These are phyloP conservation scores for Bombus superbus DNA, from an alignment of 1,140 invertebrate species.

Conservation along the genomic window DNA sequence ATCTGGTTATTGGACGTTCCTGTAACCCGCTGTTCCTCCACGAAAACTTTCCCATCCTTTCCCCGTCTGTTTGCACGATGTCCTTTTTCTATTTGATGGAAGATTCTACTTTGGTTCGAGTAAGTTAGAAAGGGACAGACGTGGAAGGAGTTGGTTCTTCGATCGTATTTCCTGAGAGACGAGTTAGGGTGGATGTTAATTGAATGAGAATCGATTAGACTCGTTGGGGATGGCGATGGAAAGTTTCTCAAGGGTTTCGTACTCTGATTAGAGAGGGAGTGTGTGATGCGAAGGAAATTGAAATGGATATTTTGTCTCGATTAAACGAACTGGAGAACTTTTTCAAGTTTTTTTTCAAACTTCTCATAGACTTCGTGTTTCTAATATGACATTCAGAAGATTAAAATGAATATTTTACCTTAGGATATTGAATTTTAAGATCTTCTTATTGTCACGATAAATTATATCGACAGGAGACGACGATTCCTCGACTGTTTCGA, in stretches of 20 bases:
- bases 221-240: neutral
- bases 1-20: slow-evolving; percentile 64
- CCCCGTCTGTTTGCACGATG: neutral
- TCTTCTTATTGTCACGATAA: no score
- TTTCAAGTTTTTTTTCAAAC: no score
- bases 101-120: no score
- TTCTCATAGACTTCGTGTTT: no score
- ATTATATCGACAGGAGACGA: no score
- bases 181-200: slow-evolving; percentile 29
- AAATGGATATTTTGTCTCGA: neutral
- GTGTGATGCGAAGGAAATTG: neutral
- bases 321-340: no score
- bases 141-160: neutral
- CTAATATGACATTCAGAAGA: neutral
- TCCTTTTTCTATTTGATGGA: neutral
- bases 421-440: neutral
- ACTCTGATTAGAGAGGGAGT: neutral
- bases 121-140: neutral
- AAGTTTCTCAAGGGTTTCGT: neutral
- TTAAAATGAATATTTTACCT: neutral
- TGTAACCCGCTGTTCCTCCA: slow-evolving; percentile 26
- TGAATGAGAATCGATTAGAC: slow-evolving; percentile 36
- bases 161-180: slow-evolving; percentile 4
- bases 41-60: slow-evolving; percentile 36
- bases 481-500: no score